Base-by-base conservation (phyloP, 2,888 invertebrate species). In the Creontiades dilutus region DNA sequence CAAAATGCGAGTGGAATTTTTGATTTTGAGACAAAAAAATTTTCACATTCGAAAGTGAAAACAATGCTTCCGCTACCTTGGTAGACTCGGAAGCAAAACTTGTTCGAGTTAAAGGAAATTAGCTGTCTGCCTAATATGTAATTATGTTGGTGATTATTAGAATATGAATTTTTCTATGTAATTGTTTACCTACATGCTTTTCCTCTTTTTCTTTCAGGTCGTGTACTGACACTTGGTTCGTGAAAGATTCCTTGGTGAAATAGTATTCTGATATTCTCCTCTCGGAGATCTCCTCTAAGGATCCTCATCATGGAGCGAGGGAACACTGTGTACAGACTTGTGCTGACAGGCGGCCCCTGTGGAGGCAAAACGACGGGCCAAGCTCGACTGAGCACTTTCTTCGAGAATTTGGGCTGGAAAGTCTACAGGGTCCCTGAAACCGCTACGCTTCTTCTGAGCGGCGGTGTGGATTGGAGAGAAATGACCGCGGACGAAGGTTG, bases 401-500 rank as follows among this genome's bases (percentile, higher is more conserved):
- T 99, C 94, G 99, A 99, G 94, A 99, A 98, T 94, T 95, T 99
- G 92, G 99, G 99, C 94, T 99, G 99, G 99, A 99, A 99, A 97
- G 91, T 91, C 94, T 99, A 98, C 96, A 97, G 99, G 94, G 99
- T 99, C 94, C 99, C 99, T 94, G 99, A 99, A 96, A 98, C 99
- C 94, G 99, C 99, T 94, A 98, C 98, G 94, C 97, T 99, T 94
- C 96, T 99, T 93, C 96, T 93, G 95, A 99, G 99, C 52, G 87
- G 87, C 1, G 87, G 87, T 12, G 87, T 87, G 19, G 87, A 87
- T 23, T 87, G 87, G 87, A 76, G 48, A 14, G 75, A 75, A 76
- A 75, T 87, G 76, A 76, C 75, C 3, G 27, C 19, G 4, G 87
- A 55, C 1, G 76, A 87, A 87, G 98, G 97, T 90, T 96, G 95